These are phyloP conservation scores for Zosterops lateralis DNA, from an alignment of 2,113 vertebrate species.

Conservation along the genomic window DNA sequence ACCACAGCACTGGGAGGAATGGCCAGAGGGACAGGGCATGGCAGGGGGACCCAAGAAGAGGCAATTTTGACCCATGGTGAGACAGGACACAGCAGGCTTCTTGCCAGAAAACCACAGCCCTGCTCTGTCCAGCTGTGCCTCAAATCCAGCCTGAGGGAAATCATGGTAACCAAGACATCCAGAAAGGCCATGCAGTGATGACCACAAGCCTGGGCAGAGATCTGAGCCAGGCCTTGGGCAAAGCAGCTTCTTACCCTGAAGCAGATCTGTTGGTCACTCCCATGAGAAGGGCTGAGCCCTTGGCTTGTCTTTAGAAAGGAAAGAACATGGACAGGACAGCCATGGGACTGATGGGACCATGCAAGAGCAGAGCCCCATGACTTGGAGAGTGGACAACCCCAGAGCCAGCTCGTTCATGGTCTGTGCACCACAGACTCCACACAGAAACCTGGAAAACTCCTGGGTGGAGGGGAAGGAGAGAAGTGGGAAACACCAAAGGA, in stretches of 20 bases:
- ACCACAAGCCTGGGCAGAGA: not conserved
- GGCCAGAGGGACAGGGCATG: not conserved
- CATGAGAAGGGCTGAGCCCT: not conserved
- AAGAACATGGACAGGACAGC: not conserved
- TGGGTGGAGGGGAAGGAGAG: not conserved
- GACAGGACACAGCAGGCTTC: not conserved
- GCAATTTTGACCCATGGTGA: not conserved
- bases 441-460: not conserved
- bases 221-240: not conserved
- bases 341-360: accelerated
- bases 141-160: not conserved
- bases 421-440: not conserved
- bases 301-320: not conserved
- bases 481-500: not conserved
- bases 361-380: not conserved
- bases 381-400: accelerated
- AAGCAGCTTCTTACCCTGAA: not conserved
- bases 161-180: not conserved
- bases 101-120: not conserved
- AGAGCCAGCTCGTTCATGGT: not conserved
- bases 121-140: not conserved
- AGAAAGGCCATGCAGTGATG: not conserved
- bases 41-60: accelerated
- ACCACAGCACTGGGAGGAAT: not conserved
- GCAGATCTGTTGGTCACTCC: not conserved